phyloP scores from a whole-genome alignment of 2,113 vertebrate genomes.

The Actenoides hombroni region DNA sequence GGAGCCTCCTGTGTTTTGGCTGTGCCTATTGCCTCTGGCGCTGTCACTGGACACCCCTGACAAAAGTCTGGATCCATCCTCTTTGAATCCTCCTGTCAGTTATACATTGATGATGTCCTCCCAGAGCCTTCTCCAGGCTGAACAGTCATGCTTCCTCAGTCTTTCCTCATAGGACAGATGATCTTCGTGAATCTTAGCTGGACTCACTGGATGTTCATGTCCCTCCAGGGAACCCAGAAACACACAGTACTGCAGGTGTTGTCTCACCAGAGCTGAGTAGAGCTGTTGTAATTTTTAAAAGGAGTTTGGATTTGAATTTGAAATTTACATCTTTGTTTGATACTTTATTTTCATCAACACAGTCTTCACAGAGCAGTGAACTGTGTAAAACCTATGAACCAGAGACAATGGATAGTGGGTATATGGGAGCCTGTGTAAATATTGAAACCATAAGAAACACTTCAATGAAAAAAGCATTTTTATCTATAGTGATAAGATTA shows the following conservation, averaged over 20 bases:
- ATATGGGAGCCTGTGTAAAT: not conserved
- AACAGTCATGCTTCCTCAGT: not conserved
- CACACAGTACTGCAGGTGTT: not conserved
- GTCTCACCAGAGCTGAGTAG: not conserved
- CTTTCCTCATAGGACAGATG: not conserved
- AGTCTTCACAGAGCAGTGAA: not conserved
- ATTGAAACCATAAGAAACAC: not conserved
- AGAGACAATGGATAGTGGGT: not conserved
- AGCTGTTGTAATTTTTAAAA: not conserved
- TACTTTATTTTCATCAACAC: not conserved
- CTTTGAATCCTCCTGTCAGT: not conserved
- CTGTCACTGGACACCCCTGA: not conserved
- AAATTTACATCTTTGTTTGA: not conserved
- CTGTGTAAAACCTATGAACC: not conserved
- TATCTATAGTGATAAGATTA: not conserved
- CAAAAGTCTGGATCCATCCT: not conserved
- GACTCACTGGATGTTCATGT: not conserved
- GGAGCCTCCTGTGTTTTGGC: not conserved
- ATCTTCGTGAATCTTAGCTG: fast-evolving
- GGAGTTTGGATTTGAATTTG: not conserved
- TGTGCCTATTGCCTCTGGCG: not conserved
- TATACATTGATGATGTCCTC: not conserved
- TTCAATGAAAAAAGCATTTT: not conserved
- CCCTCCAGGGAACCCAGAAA: not conserved
- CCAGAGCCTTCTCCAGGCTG: not conserved